phyloP scores from a whole-genome alignment of 1,140 invertebrate genomes.

The Lutraria rhynchaena region DNA sequence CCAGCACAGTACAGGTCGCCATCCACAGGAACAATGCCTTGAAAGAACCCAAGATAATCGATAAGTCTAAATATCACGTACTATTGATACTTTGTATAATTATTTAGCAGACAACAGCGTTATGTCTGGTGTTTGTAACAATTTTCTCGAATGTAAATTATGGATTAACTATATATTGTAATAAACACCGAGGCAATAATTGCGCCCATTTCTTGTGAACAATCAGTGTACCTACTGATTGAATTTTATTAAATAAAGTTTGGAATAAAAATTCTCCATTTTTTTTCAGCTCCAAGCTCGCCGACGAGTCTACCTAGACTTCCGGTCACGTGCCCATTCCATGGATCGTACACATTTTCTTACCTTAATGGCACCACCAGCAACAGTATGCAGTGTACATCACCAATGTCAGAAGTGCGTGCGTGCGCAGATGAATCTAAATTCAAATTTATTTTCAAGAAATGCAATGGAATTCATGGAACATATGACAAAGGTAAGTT shows the following conservation, averaged over 20 bases:
- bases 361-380: conserved; percentile 70
- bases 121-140: too few relatives aligned
- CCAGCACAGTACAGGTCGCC: too few relatives aligned
- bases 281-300: conserved; percentile 66
- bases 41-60: too few relatives aligned
- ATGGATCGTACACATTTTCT: conserved; percentile 77
- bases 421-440: conserved; percentile 77
- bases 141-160: too few relatives aligned
- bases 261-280: too few relatives aligned
- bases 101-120: too few relatives aligned
- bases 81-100: too few relatives aligned
- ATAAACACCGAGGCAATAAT: too few relatives aligned
- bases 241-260: conserved; percentile 3
- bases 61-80: too few relatives aligned
- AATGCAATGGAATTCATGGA: conserved; percentile 68
- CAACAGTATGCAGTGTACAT: conserved; percentile 57
- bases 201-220: too few relatives aligned
- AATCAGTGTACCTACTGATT: neutral
- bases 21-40: too few relatives aligned
- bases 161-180: too few relatives aligned
- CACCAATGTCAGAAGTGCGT: conserved; percentile 66
- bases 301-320: conserved; percentile 65
- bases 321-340: conserved; percentile 80
- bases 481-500: conserved; percentile 71
- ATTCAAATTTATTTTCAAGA: conserved; percentile 75